Conservation (phyloP, 2,113 vertebrate genomes). For the Pygathrix nemaeus region DNA sequence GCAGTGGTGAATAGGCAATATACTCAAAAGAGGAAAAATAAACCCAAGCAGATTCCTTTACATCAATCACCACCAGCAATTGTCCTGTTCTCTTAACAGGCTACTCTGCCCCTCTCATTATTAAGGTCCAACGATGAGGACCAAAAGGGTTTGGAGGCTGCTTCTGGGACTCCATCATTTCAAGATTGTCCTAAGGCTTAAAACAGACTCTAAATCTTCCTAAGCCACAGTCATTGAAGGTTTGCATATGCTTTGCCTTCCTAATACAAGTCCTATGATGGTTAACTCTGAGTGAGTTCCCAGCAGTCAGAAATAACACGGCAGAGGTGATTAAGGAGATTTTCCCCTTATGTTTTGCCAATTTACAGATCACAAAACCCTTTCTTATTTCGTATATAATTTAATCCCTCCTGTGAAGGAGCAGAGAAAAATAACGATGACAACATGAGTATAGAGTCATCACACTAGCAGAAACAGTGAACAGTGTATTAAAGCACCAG, state of each 20-base stretch:
- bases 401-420: background rate
- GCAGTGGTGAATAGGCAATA: background rate
- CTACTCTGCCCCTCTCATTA: background rate
- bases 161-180: background rate
- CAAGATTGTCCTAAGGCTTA: background rate
- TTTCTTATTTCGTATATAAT: background rate
- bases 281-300: background rate
- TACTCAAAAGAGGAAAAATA: background rate
- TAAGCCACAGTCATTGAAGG: background rate
- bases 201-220: background rate
- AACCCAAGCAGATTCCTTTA: background rate
- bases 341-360: background rate
- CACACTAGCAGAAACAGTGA: background rate
- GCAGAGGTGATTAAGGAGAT: background rate
- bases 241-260: background rate
- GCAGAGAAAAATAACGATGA: background rate
- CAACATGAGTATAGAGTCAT: background rate
- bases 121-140: background rate
- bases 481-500: fast-evolving
- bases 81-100: background rate
- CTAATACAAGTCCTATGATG: fast-evolving
- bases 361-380: background rate
- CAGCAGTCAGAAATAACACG: background rate
- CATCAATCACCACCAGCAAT: background rate
- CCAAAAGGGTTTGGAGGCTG: background rate